phyloP scores from a whole-genome alignment of 2,888 invertebrate species.

The Cantharis flavilabris region DNA sequence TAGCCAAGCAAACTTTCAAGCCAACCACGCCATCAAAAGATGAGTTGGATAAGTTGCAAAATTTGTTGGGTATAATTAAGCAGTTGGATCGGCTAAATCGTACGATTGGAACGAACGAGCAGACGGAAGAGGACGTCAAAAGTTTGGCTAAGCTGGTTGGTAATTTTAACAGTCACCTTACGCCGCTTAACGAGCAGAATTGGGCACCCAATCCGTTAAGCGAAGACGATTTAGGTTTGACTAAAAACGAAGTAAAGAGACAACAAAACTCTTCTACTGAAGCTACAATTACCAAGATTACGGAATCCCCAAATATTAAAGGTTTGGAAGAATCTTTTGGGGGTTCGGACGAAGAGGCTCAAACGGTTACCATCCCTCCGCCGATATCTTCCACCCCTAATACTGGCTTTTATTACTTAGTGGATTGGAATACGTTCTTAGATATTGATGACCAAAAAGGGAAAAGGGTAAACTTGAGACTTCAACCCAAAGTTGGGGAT shows the following conservation, averaged over 20 bases:
- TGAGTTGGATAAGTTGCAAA: constrained; percentile 58
- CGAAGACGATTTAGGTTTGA: constrained; percentile 42
- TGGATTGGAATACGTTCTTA: constrained; percentile 86
- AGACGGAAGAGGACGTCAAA: constrained; percentile 52
- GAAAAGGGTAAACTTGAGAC: constrained; percentile 75
- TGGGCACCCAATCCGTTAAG: constrained; percentile 54
- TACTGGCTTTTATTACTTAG: constrained; percentile 82
- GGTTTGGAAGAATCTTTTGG: constrained; percentile 81
- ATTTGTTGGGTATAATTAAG: constrained; percentile 57
- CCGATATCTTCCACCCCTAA: constrained; percentile 60
- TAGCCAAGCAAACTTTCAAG: constrained; percentile 43
- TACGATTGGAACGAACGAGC: constrained; percentile 53
- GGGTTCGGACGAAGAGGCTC: constrained; percentile 63
- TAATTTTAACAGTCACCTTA: constrained; percentile 44
- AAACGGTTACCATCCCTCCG: constrained; percentile 61
- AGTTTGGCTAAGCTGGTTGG: constrained; percentile 48
- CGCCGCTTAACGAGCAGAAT: constrained; percentile 45
- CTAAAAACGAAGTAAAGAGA: constrained; percentile 60
- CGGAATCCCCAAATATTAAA: constrained; percentile 59
- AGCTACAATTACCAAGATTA: constrained; percentile 21
- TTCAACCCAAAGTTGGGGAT: constrained; percentile 81
- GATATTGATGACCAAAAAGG: constrained; percentile 78
- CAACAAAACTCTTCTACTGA: constrained; percentile 50
- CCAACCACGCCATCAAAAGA: constrained; percentile 52
- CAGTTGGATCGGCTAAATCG: constrained; percentile 54